Percentiles rank a stretch among this genome's conserved stretches.
Evolutionary conservation across 2,797 vertebrate genomes (phyloP).

Genomic region (Morus bassanus): DNA sequence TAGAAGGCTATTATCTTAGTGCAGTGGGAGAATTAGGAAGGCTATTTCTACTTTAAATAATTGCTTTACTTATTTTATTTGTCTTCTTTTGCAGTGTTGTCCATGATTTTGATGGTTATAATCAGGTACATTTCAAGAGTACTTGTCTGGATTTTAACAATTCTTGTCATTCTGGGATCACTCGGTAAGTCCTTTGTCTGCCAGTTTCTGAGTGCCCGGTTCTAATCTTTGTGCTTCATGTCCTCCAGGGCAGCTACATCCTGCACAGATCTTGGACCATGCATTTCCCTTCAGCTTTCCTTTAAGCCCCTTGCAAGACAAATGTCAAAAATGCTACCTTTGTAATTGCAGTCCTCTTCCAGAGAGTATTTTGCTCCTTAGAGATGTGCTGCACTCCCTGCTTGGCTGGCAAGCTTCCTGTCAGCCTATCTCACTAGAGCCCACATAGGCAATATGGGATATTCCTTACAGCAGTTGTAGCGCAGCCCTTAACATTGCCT

Average conservation of each 20-base stretch:
- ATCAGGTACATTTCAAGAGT: conserved; percentile 97
- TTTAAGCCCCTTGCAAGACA: neutral
- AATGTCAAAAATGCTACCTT: neutral
- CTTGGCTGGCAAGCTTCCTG: neutral
- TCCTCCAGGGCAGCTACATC: neutral
- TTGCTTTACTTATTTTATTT: conserved; percentile 49
- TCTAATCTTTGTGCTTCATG: neutral
- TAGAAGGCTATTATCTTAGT: neutral
- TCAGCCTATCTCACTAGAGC: neutral
- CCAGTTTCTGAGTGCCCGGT: neutral
- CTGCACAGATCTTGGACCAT: neutral
- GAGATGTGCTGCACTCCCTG: neutral
- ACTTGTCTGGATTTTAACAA: conserved; percentile 95
- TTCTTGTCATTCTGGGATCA: conserved; percentile 90
- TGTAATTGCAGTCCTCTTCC: neutral
- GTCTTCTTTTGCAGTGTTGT: conserved; percentile 84
- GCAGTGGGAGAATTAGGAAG: neutral
- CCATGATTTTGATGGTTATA: conserved; percentile 96
- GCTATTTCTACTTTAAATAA: conserved; percentile 38
- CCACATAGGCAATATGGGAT: neutral
- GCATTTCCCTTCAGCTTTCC: neutral
- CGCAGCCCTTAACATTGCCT: accelerated
- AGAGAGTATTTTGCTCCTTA: neutral
- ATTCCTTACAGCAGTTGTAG: neutral
- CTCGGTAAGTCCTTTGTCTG: conserved; percentile 84